phyloP scores from a whole-genome alignment of 2,113 vertebrate species.

The Rattus rattus region DNA sequence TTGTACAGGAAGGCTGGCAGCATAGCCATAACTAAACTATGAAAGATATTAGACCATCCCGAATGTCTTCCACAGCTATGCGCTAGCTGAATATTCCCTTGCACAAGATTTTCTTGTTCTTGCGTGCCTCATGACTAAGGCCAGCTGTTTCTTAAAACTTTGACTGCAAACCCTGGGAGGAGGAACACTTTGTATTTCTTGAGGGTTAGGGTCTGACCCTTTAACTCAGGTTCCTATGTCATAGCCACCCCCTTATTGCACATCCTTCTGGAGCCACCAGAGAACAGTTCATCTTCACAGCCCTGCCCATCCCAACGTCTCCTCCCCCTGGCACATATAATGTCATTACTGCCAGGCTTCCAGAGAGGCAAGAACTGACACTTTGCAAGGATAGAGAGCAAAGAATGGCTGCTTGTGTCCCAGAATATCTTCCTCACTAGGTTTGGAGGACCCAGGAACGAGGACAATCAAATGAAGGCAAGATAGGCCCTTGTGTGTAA shows the following conservation, averaged over 20 bases:
- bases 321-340: background rate
- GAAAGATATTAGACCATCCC: background rate
- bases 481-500: background rate
- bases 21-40: background rate
- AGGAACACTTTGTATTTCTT: background rate
- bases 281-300: background rate
- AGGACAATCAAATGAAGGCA: slow-evolving; percentile 2
- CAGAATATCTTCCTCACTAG: background rate
- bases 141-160: slow-evolving; percentile 31
- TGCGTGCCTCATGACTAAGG: slow-evolving; percentile 16
- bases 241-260: background rate
- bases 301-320: background rate
- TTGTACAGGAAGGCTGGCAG: background rate
- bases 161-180: background rate
- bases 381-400: background rate
- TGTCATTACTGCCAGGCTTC: background rate
- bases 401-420: background rate
- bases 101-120: rapidly evolving
- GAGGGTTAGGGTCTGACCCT: background rate
- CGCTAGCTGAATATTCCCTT: background rate
- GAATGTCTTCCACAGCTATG: background rate
- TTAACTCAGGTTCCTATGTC: background rate
- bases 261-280: background rate
- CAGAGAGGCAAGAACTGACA: background rate
- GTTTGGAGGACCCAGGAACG: background rate